A percentile compares a stretch with the other conserved stretches of the same genome.
Conservation (phyloP, 1,140 invertebrate genomes). For the Batillaria attramentaria region DNA sequence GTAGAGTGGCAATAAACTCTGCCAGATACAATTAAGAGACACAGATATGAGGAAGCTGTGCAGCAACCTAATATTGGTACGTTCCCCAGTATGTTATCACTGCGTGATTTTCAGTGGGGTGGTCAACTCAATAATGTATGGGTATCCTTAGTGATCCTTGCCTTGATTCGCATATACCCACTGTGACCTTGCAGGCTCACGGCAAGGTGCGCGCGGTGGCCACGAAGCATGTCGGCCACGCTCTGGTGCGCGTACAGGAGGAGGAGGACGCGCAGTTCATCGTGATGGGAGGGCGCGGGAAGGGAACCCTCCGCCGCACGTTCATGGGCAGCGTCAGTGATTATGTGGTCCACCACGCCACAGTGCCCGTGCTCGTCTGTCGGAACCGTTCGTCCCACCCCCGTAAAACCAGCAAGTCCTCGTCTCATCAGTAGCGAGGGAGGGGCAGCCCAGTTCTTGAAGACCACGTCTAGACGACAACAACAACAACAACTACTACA, state of each 20-base stretch:
- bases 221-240: slow-evolving; percentile 51
- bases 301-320: slow-evolving; percentile 53
- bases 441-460: not conserved
- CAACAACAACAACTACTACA: not conserved
- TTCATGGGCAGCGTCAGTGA: slow-evolving; percentile 62
- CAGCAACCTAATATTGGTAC: too few relatives aligned
- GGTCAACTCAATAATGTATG: too few relatives aligned
- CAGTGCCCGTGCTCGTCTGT: slow-evolving; percentile 54
- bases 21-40: too few relatives aligned
- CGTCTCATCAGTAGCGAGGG: too few relatives aligned
- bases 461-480: not conserved
- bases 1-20: too few relatives aligned
- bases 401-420: not conserved
- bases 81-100: not conserved
- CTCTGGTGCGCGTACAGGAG: slow-evolving; percentile 50
- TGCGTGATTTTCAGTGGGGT: not conserved
- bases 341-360: slow-evolving; percentile 58
- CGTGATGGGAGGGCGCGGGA: slow-evolving; percentile 54
- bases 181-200: slow-evolving; percentile 29
- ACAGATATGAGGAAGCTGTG: too few relatives aligned
- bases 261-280: slow-evolving; percentile 56
- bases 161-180: not conserved
- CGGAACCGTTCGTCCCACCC: not conserved
- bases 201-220: slow-evolving; percentile 54
- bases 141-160: too few relatives aligned